Evolutionary conservation across 2,113 vertebrate genomes (phyloP), one percentile per base, ranked within the genome.

Genomic region (Cacatua alba): DNA sequence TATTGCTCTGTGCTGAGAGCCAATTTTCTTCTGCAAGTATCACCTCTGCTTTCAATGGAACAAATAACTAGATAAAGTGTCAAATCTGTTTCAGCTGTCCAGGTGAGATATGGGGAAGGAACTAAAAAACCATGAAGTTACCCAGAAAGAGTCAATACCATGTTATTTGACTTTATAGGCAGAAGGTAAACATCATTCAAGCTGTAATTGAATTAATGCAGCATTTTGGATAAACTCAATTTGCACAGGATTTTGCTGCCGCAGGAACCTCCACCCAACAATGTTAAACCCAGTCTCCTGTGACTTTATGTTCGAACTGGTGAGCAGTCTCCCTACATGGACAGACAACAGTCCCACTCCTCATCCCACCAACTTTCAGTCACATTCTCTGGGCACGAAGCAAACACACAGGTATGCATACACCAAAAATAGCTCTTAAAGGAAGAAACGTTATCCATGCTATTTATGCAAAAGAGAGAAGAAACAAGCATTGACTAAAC

Each of bases 311-410:
- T 82, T 53, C 64, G 53, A 86, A 28, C 41, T 39, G 80, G 39
- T 86, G 49, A 17, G 59, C n/a, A 71, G 25, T 46, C 9, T 76
- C 28, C 33, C 44, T 51, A 9, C 13, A n/a, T 5, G 12, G 49
- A 79, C 39, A 82, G 41, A 10, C 28, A 62, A 20, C 70, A 67
- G 10, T 9, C 29, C 8, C 16, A 37, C 31, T 44, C 43, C 52
- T 80, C 28, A 53, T 16, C 33, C 37, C n/a, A 41, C 7, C 0
- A 0, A 48, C 9, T 21, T 82, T 4, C 35, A n/a, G 17, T 51
- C 59, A 18, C 18, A 0, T 53, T 79, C 33, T 26, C 55, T 17
- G 24, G n/a, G 60, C 46, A 59, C 9, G 17, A 69, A 26, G 20
- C 10, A 78, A 75, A 39, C 10, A 23, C 3, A 69, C 17, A 71